Evolutionary conservation across 2,797 vertebrate species (phyloP), one percentile per base, ranked within the genome.

Genomic region (Neomorphus geoffroyi): DNA sequence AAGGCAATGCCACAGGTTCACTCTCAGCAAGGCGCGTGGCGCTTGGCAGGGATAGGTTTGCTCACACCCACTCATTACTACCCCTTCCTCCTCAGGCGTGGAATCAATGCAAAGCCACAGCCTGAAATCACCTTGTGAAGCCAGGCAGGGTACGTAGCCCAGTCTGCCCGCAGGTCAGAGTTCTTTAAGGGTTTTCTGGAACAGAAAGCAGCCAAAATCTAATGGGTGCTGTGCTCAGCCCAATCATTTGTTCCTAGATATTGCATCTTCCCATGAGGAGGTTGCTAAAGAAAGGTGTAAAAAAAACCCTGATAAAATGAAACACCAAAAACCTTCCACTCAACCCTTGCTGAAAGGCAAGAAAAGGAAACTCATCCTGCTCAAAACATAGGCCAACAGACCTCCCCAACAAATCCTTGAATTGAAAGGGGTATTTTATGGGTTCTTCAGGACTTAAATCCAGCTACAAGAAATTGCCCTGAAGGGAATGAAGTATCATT

Each of bases 11-110:
- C 48, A 37, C 0, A 2, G n/a, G 19, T 43, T 78, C 6, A 1
- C 19, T 92, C 57, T 79, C 27, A 45, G 45, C 0, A 0, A 80
- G 53, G 22, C 1, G 6, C 0, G 0, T 7, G 14, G 39, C 19
- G 37, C 32, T n/a, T 41, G 16, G 35, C 70, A 54, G 32, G 66
- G 28, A 12, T 30, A 30, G 15, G 10, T 53, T 83, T 88, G 33
- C 35, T 58, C 37, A 32, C 24, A 33, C 13, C 14, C 15, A 33
- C 5, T 15, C 30, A 50, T 18, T 6, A 3, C 18, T 60, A 26
- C 10, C 23, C 30, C 28, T 23, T 46, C 15, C 4, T 70, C 16
- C 39, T 69, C 2, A 3, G 51, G 21, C 9, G 30, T 5, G 4
- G 13, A 86, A 21, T 8, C 5, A 2, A 39, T 72, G 35, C 14